Evolutionary conservation across 2,797 vertebrate species (phyloP).

Genomic region (Cichlasoma orientale): DNA sequence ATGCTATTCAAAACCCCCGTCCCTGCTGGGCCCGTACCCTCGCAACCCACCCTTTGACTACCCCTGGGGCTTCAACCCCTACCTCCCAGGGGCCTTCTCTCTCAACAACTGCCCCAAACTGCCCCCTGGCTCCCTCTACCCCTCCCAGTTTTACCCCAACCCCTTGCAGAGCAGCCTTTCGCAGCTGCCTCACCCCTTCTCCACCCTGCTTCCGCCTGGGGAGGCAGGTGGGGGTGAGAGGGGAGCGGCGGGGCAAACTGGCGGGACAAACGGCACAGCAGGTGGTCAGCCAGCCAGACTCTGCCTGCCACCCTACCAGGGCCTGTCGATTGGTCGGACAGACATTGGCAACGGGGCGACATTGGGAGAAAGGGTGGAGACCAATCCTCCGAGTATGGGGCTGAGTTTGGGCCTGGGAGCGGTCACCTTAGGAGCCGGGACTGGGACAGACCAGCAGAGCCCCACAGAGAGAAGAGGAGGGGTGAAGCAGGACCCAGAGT

Average conservation of each 20-base stretch:
- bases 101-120: slow-evolving; percentile 90
- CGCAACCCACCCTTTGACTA: slow-evolving; percentile 89
- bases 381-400: slow-evolving; percentile 45
- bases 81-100: slow-evolving; percentile 90
- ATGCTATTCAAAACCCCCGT: slow-evolving; percentile 89
- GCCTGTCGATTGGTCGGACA: slow-evolving; percentile 75
- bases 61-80: slow-evolving; percentile 93
- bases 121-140: slow-evolving; percentile 89
- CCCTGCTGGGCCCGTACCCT: slow-evolving; percentile 88
- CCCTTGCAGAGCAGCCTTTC: slow-evolving; percentile 86
- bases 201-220: slow-evolving; percentile 80
- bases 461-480: slow-evolving; percentile 77
- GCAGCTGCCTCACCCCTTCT: slow-evolving; percentile 86
- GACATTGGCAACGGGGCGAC: slow-evolving; percentile 71
- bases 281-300: slow-evolving; percentile 77
- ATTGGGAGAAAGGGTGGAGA: slow-evolving; percentile 72
- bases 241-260: slow-evolving; percentile 72
- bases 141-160: slow-evolving; percentile 91
- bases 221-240: slow-evolving; percentile 77
- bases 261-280: slow-evolving; percentile 72
- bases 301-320: slow-evolving; percentile 79
- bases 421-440: slow-evolving; percentile 61
- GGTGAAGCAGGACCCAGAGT: slow-evolving; percentile 88
- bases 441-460: slow-evolving; percentile 72
- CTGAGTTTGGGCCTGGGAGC: slow-evolving; percentile 72